These are phyloP conservation scores for Lottia gigantea DNA, from an alignment of 2,888 invertebrate species.

Conservation along the genomic window DNA sequence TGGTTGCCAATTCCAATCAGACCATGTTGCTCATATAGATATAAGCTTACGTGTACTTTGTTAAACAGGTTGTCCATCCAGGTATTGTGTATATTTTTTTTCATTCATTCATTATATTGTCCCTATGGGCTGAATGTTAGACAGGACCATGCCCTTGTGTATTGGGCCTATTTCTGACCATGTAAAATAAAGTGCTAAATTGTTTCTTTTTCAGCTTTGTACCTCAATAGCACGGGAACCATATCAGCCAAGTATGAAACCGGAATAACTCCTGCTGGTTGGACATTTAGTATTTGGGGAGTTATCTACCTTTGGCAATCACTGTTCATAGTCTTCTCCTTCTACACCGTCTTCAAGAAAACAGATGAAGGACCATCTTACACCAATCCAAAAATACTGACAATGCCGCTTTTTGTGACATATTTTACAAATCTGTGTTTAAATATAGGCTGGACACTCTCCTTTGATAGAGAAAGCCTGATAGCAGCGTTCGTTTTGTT, in stretches of 20 bases:
- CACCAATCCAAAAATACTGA: slow-evolving; percentile 45
- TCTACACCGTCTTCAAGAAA: slow-evolving; percentile 51
- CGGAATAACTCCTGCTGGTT: slow-evolving; percentile 47
- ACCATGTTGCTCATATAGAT: no score
- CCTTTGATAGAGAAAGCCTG: background rate
- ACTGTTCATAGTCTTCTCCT: slow-evolving; percentile 54
- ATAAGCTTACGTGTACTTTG: no score
- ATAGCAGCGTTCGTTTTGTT: slow-evolving; percentile 30
- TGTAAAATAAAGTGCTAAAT: no score
- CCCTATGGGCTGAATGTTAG: no score
- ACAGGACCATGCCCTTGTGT: no score
- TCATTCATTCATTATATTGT: no score
- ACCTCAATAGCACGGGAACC: background rate
- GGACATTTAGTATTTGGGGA: slow-evolving; percentile 60
- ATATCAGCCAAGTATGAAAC: background rate
- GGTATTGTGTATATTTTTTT: no score
- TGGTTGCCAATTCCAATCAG: no score
- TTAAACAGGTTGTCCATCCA: no score
- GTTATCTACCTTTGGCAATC: slow-evolving; percentile 60
- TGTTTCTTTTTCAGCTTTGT: background rate
- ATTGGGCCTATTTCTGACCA: no score
- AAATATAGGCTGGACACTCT: slow-evolving; percentile 49
- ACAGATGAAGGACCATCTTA: slow-evolving; percentile 48
- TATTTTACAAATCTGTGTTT: slow-evolving; percentile 45
- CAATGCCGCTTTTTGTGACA: slow-evolving; percentile 44